Conservation (phyloP, 2,797 vertebrate genomes). For the Melanotaenia trifasciata region DNA sequence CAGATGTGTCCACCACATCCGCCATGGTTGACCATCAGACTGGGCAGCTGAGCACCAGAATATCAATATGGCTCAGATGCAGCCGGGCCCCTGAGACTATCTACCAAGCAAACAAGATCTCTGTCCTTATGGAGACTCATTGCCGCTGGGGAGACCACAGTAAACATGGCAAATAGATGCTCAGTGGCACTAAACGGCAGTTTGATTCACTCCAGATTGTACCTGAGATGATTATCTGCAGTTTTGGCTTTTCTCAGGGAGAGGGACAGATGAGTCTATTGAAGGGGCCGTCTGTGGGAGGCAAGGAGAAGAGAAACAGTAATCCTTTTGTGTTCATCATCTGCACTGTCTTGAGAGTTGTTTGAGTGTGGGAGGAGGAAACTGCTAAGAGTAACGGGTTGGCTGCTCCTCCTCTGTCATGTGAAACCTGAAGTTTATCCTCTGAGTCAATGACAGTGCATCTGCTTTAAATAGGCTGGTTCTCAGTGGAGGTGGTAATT, state of each 20-base stretch:
- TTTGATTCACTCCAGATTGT: constrained; percentile 62
- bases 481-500: constrained; percentile 83
- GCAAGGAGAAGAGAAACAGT: constrained; percentile 75
- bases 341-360: constrained; percentile 71
- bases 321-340: constrained; percentile 83
- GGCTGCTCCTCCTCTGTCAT: constrained; percentile 72
- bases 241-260: constrained; percentile 50
- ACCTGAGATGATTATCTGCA: constrained; percentile 58
- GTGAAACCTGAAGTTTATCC: constrained; percentile 82
- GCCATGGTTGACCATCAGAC: constrained; percentile 70
- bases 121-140: constrained; percentile 56
- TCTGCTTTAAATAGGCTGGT: constrained; percentile 73
- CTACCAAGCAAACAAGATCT: constrained; percentile 63
- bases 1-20: constrained; percentile 69
- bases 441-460: constrained; percentile 80
- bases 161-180: constrained; percentile 54
- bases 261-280: constrained; percentile 71
- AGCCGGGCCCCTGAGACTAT: constrained; percentile 60
- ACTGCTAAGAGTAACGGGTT: constrained; percentile 30
- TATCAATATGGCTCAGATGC: constrained; percentile 75
- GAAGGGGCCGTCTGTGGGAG: constrained; percentile 74
- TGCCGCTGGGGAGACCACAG: constrained; percentile 49
- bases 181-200: constrained; percentile 44
- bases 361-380: constrained; percentile 49
- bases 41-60: constrained; percentile 79